Percentiles rank a stretch among this genome's conserved stretches.
phyloP scores from a whole-genome alignment of 2,113 vertebrate genomes.

The Ceyx cyanopectus region DNA sequence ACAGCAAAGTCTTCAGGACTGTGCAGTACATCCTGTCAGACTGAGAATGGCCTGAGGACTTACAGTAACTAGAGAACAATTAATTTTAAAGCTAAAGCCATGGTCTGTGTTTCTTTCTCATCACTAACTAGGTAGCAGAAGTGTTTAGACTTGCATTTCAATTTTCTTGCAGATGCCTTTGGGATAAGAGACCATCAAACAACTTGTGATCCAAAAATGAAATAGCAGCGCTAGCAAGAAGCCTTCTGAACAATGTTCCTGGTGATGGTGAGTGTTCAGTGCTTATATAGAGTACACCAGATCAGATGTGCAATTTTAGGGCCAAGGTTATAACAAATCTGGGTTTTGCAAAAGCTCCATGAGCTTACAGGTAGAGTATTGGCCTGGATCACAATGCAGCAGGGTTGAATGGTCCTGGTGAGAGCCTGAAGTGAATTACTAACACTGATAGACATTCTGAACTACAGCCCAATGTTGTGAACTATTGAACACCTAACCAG shows the following conservation, averaged over 20 bases:
- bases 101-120: neutral
- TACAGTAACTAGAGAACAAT: neutral
- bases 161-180: neutral
- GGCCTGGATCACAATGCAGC: neutral
- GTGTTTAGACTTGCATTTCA: neutral
- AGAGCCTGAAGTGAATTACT: neutral
- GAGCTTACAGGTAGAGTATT: neutral
- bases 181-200: neutral
- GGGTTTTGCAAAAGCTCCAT: neutral
- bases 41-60: neutral
- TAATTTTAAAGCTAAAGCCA: neutral
- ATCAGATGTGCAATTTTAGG: neutral
- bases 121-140: neutral
- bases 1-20: neutral
- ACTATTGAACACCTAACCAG: neutral
- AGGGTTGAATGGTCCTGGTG: neutral
- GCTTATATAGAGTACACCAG: neutral
- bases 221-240: neutral
- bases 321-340: neutral
- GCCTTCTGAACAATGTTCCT: fast-evolving
- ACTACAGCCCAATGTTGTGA: neutral
- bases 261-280: neutral
- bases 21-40: neutral
- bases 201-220: neutral
- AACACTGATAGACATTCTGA: neutral